Evolutionary conservation across 2,797 vertebrate species (phyloP), one percentile per base, ranked within the genome.

Genomic region (Sardinella longiceps): DNA sequence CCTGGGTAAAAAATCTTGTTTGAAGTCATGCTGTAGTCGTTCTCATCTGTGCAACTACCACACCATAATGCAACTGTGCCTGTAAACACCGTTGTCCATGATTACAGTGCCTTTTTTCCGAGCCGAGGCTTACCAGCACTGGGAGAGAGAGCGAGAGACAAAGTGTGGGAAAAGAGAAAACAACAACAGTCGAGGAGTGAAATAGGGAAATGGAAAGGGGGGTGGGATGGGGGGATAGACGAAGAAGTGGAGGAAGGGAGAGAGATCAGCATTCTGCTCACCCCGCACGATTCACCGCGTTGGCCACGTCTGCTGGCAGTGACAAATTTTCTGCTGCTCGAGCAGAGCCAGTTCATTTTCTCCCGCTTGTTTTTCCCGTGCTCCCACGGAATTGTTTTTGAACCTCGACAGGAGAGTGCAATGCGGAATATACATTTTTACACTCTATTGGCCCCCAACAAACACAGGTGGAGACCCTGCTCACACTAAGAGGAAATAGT

Each of bases 201-300:
- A 23, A 46, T 63, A 74, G 37, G 39, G 30, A 20, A 20, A 53
- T 15, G n/a, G 12, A 56, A n/a, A n/a, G n/a, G n/a, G n/a, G 81
- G 63, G 80, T 80, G 82, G 46, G 56, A 84, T 43, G 4, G 53
- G 28, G 50, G 43, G 37, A 82, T 30, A 83, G 53, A 81, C 43
- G 3, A 53, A 83, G 85, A 81, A 77, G 83, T 70, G 28, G 51
- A 60, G 51, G 51, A 43, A 80, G 23, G 30, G 70, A 45, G 45
- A 56, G 20, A 80, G 77, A 89, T 89, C 88, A 88, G 87, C 88
- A 90, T 89, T 89, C 88, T 33, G 28, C 86, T 85, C 86, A 43
- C 58, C 85, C 77, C 80, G 14, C 50, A 51, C 74, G 46, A 86
- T 87, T 82, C 88, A 81, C 85, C 2, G 74, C 10, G 20, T 53